Evolutionary conservation across 2,888 invertebrate genomes (phyloP).

Genomic region (Acronicta aceris): DNA sequence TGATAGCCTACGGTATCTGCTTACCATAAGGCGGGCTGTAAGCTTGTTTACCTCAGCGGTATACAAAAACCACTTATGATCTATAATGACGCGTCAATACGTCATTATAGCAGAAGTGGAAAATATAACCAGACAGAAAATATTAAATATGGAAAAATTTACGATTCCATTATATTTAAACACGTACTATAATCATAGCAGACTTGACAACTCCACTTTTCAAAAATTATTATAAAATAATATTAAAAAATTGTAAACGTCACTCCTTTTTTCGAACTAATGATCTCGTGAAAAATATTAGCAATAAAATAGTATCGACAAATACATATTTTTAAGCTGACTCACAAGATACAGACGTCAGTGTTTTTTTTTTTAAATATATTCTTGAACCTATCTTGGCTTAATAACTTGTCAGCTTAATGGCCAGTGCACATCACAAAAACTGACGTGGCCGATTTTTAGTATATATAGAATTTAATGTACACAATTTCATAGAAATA

Average conservation of each 20-base stretch:
- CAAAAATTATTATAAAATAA: slow-evolving; percentile 3
- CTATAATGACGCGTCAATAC: no score
- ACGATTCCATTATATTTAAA: no score
- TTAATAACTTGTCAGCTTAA: slow-evolving; percentile 65
- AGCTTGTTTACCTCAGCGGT: no score
- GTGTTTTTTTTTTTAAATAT: slow-evolving; percentile 46
- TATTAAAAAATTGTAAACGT: slow-evolving; percentile 16
- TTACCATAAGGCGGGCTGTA: no score
- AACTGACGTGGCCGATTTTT: slow-evolving; percentile 21
- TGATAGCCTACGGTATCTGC: no score
- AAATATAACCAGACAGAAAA: no score
- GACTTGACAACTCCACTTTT: neutral
- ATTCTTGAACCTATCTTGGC: slow-evolving; percentile 57
- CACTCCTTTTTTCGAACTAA: slow-evolving; percentile 21
- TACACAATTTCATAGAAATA: no score
- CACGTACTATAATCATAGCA: neutral
- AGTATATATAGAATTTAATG: neutral
- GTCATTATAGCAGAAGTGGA: no score
- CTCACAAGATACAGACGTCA: slow-evolving; percentile 50
- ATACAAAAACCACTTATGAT: no score
- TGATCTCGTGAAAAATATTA: slow-evolving; percentile 4
- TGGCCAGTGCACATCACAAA: slow-evolving; percentile 26
- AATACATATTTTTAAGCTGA: slow-evolving; percentile 61
- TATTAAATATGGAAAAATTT: no score
- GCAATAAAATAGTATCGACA: slow-evolving; percentile 18